Percentiles rank a stretch among this genome's conserved stretches.
These are phyloP conservation scores for Cheilosia pagana DNA, from an alignment of 2,888 invertebrate genomes.

Conservation along the genomic window DNA sequence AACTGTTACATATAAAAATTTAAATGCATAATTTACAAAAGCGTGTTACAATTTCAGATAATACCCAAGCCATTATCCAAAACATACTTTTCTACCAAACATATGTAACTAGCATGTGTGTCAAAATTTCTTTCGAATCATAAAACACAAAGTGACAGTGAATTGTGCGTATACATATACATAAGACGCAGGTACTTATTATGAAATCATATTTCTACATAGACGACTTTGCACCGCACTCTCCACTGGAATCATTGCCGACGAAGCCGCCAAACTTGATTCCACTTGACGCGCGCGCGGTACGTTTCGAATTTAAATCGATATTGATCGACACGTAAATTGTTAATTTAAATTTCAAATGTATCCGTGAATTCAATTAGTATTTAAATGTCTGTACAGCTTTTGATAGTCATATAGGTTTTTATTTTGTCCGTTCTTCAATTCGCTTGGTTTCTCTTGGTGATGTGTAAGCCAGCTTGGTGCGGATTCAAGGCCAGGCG, in stretches of 20 bases:
- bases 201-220: conserved; percentile 48
- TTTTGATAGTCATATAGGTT: conserved; percentile 4
- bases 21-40: too few relatives aligned
- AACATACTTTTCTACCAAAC: background rate
- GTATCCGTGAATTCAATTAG: conserved; percentile 64
- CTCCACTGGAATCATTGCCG: conserved; percentile 45
- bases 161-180: conserved; percentile 30
- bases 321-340: conserved; percentile 39
- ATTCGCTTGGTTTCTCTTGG: background rate
- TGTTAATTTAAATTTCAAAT: conserved; percentile 59
- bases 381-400: conserved; percentile 30
- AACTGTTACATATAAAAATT: too few relatives aligned
- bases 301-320: conserved; percentile 44
- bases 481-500: conserved; percentile 56
- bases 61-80: conserved; percentile 8
- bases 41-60: too few relatives aligned
- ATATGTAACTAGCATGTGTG: conserved; percentile 8
- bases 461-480: background rate
- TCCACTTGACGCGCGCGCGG: conserved; percentile 4
- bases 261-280: background rate
- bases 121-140: conserved; percentile 16
- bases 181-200: conserved; percentile 17
- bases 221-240: conserved; percentile 34
- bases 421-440: conserved; percentile 22
- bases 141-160: conserved; percentile 1